Evolutionary conservation across 2,113 vertebrate species (phyloP).

Genomic region (Arvicanthis niloticus): DNA sequence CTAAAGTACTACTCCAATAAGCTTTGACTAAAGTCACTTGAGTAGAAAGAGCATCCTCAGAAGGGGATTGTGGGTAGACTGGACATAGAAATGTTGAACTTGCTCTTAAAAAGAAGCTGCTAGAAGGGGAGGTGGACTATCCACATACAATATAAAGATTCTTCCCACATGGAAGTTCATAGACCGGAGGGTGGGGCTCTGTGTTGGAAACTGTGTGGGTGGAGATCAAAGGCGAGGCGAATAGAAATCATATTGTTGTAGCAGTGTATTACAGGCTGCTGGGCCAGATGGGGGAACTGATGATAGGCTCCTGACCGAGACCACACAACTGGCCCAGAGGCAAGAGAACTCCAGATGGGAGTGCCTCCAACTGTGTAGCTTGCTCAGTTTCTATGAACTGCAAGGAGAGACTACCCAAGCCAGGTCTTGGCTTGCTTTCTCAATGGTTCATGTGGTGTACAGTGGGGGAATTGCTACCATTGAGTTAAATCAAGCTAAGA

Average conservation of each 20-base stretch:
- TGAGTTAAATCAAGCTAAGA: conserved; percentile 36
- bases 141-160: conserved; percentile 49
- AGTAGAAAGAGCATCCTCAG: conserved; percentile 25
- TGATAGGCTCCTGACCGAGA: conserved; percentile 62
- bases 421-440: conserved; percentile 15
- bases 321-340: conserved; percentile 64
- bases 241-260: conserved; percentile 70
- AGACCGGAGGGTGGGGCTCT: conserved; percentile 59
- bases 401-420: background rate
- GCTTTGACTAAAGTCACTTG: conserved; percentile 32
- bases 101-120: conserved; percentile 57
- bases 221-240: conserved; percentile 72
- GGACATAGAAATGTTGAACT: conserved; percentile 37
- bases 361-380: background rate
- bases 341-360: background rate
- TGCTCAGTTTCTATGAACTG: background rate
- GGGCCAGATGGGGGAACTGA: conserved; percentile 65
- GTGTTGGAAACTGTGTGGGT: conserved; percentile 67
- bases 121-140: conserved; percentile 40
- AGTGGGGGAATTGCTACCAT: background rate
- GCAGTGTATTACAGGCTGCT: conserved; percentile 61
- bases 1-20: conserved; percentile 7
- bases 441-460: background rate
- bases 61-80: background rate
- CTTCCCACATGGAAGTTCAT: conserved; percentile 63